A percentile compares a stretch with the other conserved stretches of the same genome.
These are phyloP conservation scores for Xenopus borealis DNA, from an alignment of 2,113 vertebrate genomes.

Conservation along the genomic window DNA sequence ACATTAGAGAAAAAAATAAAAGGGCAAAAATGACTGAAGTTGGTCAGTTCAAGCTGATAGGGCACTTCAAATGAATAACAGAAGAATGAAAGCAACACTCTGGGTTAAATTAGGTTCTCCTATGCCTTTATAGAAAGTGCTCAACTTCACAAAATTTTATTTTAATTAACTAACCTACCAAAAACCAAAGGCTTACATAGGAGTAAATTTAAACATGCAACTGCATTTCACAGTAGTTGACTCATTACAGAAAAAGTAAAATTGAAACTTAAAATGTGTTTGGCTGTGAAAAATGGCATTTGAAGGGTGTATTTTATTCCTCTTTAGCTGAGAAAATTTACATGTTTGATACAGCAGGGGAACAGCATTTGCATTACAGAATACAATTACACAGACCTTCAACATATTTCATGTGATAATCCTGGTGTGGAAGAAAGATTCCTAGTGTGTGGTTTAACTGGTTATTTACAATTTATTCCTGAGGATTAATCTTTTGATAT, in stretches of 20 bases:
- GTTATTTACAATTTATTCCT: conserved; percentile 45
- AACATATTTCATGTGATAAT: conserved; percentile 47
- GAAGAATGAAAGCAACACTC: conserved; percentile 90
- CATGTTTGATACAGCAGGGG: conserved; percentile 54
- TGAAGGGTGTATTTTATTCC: conserved; percentile 54
- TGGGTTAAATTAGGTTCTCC: conserved; percentile 96
- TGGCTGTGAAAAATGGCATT: conserved; percentile 52
- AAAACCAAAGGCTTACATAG: conserved; percentile 88
- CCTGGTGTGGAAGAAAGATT: conserved; percentile 44
- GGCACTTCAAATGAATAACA: conserved; percentile 94
- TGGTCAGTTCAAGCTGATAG: conserved; percentile 96
- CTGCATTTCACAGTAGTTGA: conserved; percentile 87
- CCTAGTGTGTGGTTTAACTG: conserved; percentile 39
- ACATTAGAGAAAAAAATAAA: conserved; percentile 92
- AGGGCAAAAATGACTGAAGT: conserved; percentile 95
- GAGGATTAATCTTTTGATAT: conserved; percentile 32
- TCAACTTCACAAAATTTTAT: conserved; percentile 90
- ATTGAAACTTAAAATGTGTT: conserved; percentile 67
- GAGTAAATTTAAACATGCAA: conserved; percentile 93
- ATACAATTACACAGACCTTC: conserved; percentile 49
- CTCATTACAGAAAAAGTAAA: conserved; percentile 83
- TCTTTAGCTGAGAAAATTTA: conserved; percentile 52
- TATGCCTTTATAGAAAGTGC: conserved; percentile 79
- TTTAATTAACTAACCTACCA: conserved; percentile 91
- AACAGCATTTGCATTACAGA: conserved; percentile 50